Percentiles rank a stretch among this genome's conserved stretches.
Evolutionary conservation across 2,888 invertebrate species (phyloP).

Genomic region (Scrobipalpa costella): DNA sequence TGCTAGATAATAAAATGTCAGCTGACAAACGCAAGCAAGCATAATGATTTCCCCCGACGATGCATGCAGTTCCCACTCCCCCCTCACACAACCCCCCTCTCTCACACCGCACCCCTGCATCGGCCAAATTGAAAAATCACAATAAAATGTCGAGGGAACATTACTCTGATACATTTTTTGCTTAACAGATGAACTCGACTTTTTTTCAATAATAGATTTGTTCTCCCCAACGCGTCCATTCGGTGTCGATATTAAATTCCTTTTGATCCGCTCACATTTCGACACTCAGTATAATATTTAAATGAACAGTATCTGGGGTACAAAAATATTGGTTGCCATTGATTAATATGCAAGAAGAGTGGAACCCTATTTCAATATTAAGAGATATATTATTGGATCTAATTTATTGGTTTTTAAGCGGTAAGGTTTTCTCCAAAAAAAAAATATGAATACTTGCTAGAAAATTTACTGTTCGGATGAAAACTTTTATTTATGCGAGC

Average conservation of each 20-base stretch:
- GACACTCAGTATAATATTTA: constrained; percentile 1
- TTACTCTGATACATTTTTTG: constrained; percentile 27
- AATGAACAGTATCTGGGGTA: neutral
- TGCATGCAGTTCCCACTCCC: constrained; percentile 1
- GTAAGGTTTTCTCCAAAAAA: no score
- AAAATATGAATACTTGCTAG: no score
- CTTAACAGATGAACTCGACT: constrained; percentile 24
- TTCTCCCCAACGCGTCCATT: constrained; percentile 10
- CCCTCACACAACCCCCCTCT: constrained; percentile 14
- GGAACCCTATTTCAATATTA: neutral
- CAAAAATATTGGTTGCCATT: neutral
- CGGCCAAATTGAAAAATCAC: constrained; percentile 43
- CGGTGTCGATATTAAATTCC: constrained; percentile 17
- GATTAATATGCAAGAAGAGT: neutral
- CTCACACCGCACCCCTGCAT: constrained; percentile 12
- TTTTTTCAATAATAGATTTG: constrained; percentile 26
- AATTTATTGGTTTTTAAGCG: no score
- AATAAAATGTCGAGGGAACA: constrained; percentile 32
- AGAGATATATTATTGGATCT: no score
- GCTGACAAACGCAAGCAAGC: constrained; percentile 29
- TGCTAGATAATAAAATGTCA: constrained; percentile 25
- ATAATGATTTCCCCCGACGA: constrained; percentile 23
- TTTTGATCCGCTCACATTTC: constrained; percentile 2
- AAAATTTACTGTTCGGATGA: no score
- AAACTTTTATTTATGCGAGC: no score